These are phyloP conservation scores for Hippocampus mohnikei DNA, from an alignment of 2,113 vertebrate species.

Conservation along the genomic window DNA sequence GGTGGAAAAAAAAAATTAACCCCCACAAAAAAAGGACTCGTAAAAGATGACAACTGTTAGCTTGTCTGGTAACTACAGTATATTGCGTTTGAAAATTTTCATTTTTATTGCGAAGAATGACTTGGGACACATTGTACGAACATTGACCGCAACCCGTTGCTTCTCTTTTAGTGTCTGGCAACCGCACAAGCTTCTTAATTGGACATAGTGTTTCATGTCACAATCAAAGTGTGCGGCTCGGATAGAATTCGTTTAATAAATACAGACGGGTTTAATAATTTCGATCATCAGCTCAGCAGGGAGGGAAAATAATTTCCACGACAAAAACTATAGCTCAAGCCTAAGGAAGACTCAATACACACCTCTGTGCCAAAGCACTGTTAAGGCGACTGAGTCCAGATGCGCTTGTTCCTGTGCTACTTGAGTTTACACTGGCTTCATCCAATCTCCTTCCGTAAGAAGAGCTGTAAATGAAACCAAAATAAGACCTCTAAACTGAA, in stretches of 20 bases:
- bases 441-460: slow-evolving; percentile 77
- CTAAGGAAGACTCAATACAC: slow-evolving; percentile 9
- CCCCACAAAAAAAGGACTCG: too few species aligned
- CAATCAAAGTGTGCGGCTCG: background rate
- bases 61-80: background rate
- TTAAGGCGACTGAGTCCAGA: slow-evolving; percentile 69
- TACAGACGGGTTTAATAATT: background rate
- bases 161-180: background rate
- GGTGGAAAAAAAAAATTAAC: too few species aligned
- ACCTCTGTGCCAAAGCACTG: slow-evolving; percentile 69
- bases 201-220: background rate
- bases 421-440: slow-evolving; percentile 67
- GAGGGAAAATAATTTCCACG: background rate
- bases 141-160: background rate
- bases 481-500: background rate
- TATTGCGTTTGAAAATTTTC: background rate
- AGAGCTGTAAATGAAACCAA: slow-evolving; percentile 59
- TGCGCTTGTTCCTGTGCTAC: slow-evolving; percentile 59
- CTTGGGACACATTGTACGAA: background rate
- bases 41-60: background rate
- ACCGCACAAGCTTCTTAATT: background rate
- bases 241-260: too few species aligned
- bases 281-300: background rate
- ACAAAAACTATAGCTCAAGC: background rate
- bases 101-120: background rate